phyloP scores from a whole-genome alignment of 2,113 vertebrate genomes.

The Perccottus glenii region DNA sequence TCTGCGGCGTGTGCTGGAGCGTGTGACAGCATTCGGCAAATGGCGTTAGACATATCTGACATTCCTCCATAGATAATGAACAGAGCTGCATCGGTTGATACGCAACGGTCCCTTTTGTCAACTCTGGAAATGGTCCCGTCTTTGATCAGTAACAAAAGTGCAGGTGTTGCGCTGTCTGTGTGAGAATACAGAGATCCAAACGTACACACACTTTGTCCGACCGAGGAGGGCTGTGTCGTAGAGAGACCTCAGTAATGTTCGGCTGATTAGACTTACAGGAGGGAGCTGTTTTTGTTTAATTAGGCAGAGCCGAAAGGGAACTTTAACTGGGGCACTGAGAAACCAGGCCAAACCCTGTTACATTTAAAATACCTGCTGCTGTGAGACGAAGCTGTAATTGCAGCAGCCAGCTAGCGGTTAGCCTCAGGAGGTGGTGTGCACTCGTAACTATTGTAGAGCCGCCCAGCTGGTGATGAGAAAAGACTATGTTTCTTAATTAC shows the following conservation, averaged over 20 bases:
- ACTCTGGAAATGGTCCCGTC: slow-evolving; percentile 20
- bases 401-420: slow-evolving; percentile 39
- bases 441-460: slow-evolving; percentile 45
- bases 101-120: slow-evolving; percentile 44
- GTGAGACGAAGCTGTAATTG: slow-evolving; percentile 67
- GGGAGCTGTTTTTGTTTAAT: slow-evolving; percentile 57
- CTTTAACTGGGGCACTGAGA: slow-evolving; percentile 60
- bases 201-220: slow-evolving; percentile 16
- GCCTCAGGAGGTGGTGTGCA: slow-evolving; percentile 58
- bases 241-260: slow-evolving; percentile 15
- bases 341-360: slow-evolving; percentile 57
- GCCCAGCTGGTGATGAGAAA: slow-evolving; percentile 45
- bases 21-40: slow-evolving; percentile 66
- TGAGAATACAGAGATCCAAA: slow-evolving; percentile 7
- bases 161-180: slow-evolving; percentile 42
- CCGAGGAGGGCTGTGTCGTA: slow-evolving; percentile 18
- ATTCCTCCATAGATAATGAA: slow-evolving; percentile 69
- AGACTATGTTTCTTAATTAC: slow-evolving; percentile 57
- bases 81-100: slow-evolving; percentile 54
- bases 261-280: slow-evolving; percentile 30
- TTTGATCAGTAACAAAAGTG: slow-evolving; percentile 62
- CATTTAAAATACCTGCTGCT: slow-evolving; percentile 67
- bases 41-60: slow-evolving; percentile 66
- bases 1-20: slow-evolving; percentile 49
- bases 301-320: slow-evolving; percentile 41